Evolutionary conservation across 2,113 vertebrate genomes (phyloP).

Genomic region (Mesoclemmys tuberculata): DNA sequence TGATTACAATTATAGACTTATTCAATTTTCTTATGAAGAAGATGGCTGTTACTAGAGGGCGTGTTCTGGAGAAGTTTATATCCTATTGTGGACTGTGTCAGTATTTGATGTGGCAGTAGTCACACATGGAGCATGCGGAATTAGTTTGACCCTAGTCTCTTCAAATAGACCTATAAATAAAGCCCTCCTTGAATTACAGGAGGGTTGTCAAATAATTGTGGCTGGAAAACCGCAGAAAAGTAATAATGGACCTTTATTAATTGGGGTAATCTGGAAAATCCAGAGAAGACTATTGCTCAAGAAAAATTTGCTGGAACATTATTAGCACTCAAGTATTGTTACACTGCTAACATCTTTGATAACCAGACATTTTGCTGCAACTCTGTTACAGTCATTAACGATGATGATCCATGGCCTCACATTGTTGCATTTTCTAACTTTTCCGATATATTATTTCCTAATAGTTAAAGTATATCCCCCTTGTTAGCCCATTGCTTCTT

Average conservation of each 20-base stretch:
- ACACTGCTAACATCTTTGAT: no score
- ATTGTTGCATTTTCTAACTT: background rate
- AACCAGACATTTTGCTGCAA: no score
- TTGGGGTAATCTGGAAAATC: no score
- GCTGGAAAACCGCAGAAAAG: no score
- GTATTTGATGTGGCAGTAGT: slow-evolving; percentile 8
- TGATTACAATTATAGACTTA: background rate
- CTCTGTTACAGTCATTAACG: no score
- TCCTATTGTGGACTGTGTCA: background rate
- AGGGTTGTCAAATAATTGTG: no score
- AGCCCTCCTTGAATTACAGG: no score
- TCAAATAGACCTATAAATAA: background rate
- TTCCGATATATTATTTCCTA: background rate
- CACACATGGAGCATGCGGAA: background rate
- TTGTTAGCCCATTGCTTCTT: background rate
- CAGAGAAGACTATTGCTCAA: no score
- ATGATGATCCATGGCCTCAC: background rate
- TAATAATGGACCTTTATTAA: no score
- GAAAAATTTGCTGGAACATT: no score
- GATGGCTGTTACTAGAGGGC: background rate
- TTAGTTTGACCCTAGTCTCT: background rate
- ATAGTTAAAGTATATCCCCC: background rate
- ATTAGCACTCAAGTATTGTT: no score
- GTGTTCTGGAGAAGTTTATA: slow-evolving; percentile 2
- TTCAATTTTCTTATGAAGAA: background rate